These are phyloP conservation scores for Drosophila arawakana DNA, from an alignment of 1,140 invertebrate genomes.

Conservation along the genomic window DNA sequence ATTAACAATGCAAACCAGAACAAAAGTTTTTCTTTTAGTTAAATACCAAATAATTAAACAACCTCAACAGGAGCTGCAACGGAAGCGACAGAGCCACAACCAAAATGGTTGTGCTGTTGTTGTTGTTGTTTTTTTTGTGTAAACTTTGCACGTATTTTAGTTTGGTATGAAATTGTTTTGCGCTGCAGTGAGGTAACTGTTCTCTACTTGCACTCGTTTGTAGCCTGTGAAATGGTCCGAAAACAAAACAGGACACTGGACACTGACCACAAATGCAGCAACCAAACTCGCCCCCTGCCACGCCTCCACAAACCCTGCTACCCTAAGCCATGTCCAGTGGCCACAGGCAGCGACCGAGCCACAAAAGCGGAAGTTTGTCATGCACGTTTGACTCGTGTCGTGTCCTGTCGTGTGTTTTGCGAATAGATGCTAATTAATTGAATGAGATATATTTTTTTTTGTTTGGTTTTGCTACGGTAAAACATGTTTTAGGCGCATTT, in stretches of 20 bases:
- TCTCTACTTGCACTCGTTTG: slow-evolving; percentile 13
- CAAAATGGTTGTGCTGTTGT: slow-evolving; percentile 34
- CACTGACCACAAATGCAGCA: slow-evolving; percentile 56
- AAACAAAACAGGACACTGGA: slow-evolving; percentile 65
- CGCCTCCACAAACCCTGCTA: neutral
- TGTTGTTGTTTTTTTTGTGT: slow-evolving; percentile 49
- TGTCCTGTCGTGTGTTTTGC: slow-evolving; percentile 21
- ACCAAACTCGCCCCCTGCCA: slow-evolving; percentile 3
- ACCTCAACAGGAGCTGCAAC: slow-evolving; percentile 37
- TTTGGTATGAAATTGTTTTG: slow-evolving; percentile 64
- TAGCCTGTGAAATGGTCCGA: slow-evolving; percentile 69
- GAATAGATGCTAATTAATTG: slow-evolving; percentile 75
- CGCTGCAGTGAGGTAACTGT: slow-evolving; percentile 47
- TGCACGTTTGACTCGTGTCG: slow-evolving; percentile 56
- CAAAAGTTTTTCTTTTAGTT: slow-evolving; percentile 24
- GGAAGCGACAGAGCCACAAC: slow-evolving; percentile 41
- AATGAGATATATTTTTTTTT: slow-evolving; percentile 20
- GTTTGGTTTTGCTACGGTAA: slow-evolving; percentile 18
- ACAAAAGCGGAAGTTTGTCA: slow-evolving; percentile 65
- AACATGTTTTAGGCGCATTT: slow-evolving; percentile 11
- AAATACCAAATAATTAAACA: slow-evolving; percentile 72
- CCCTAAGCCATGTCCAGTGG: slow-evolving; percentile 32
- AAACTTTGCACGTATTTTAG: slow-evolving; percentile 78
- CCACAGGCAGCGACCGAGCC: slow-evolving; percentile 51
- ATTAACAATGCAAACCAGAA: slow-evolving; percentile 18